Evolutionary conservation across 2,113 vertebrate species (phyloP).

Genomic region (Eptesicus fuscus): DNA sequence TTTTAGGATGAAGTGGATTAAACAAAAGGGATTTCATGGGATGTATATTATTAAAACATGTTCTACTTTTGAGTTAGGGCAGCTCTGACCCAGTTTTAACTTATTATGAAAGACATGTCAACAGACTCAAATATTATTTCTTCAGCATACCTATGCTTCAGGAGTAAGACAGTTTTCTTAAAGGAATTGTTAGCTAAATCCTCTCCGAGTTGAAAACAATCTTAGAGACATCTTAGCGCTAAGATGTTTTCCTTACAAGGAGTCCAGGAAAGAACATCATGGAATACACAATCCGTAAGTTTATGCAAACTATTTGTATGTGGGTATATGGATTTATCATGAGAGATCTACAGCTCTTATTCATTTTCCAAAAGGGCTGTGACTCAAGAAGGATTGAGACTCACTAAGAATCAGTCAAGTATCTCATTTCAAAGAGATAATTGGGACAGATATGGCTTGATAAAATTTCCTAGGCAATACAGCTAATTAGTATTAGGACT

Average conservation of each 20-base stretch:
- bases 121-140: not conserved
- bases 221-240: not conserved
- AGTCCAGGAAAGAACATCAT: not conserved
- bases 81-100: not conserved
- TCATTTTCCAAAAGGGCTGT: not conserved
- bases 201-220: not conserved
- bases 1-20: not conserved
- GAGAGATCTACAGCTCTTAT: not conserved
- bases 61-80: not conserved
- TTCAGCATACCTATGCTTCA: not conserved
- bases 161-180: not conserved
- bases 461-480: not conserved
- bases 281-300: not conserved
- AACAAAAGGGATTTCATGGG: not conserved
- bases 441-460: not conserved
- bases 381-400: not conserved
- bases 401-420: not conserved
- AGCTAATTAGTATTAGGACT: not conserved
- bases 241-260: not conserved
- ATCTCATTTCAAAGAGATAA: not conserved
- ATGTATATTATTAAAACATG: not conserved
- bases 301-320: not conserved
- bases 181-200: not conserved
- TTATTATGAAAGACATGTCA: not conserved
- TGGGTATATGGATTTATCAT: not conserved